phyloP scores from a whole-genome alignment of 2,888 invertebrate species.

The Nyleta sp. region DNA sequence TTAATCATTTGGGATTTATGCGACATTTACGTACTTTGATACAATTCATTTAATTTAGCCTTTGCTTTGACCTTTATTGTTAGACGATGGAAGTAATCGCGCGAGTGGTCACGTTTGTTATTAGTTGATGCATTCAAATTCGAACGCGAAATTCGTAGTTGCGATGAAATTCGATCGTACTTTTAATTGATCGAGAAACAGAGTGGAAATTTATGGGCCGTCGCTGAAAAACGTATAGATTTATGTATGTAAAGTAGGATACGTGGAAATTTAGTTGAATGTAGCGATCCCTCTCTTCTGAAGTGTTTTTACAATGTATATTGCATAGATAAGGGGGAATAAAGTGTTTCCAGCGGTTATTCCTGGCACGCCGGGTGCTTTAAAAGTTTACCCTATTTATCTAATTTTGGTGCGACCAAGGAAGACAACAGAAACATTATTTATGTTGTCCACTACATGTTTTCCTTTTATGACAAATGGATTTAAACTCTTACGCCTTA shows the following conservation, averaged over 20 bases:
- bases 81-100: too few relatives aligned
- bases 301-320: constrained; percentile 30
- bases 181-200: constrained; percentile 9
- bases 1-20: constrained; percentile 5
- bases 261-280: constrained; percentile 35
- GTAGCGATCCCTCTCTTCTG: constrained; percentile 21
- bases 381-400: too few relatives aligned
- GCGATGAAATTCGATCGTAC: not conserved
- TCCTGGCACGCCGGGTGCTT: constrained; percentile 31
- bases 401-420: too few relatives aligned
- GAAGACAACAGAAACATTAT: too few relatives aligned
- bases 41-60: not conserved
- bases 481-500: too few relatives aligned
- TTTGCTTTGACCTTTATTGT: too few relatives aligned
- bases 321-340: constrained; percentile 47
- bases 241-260: constrained; percentile 40
- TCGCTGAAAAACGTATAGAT: constrained; percentile 25
- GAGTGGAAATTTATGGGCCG: constrained; percentile 23
- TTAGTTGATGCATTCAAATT: too few relatives aligned
- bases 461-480: too few relatives aligned
- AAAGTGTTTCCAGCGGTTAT: constrained; percentile 28
- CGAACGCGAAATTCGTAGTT: not conserved
- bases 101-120: too few relatives aligned
- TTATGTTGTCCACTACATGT: too few relatives aligned
- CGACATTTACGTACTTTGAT: not conserved